Base-by-base conservation (phyloP, 2,113 vertebrate genomes). In the Phrynosoma blainvillii region DNA sequence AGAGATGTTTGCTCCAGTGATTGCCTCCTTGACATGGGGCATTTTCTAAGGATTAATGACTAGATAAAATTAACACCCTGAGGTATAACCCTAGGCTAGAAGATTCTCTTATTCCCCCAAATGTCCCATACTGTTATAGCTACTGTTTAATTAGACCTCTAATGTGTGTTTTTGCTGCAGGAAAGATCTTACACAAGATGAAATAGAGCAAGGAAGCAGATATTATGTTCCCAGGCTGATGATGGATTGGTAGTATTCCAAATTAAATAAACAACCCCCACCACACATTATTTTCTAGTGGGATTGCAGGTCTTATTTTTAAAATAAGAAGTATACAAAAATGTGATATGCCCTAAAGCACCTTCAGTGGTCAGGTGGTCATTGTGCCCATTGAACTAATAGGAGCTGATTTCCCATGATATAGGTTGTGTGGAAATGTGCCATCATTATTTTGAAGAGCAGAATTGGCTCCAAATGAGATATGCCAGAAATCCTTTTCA, bases 141-240 rank as follows among this genome's bases (percentile, higher is more conserved):
- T 86, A 52, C 52, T 74, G 23, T 82, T 86, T 83, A 89, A 89
- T 89, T 89, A 89, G 27, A 86, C 21, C 47, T 62, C n/a, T 59
- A 40, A 83, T 77, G 30, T n/a, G 25, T 36, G 18, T 71, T 86
- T 20, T 56, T 59, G 25, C 62, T 83, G 62, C 74, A 86, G 73
- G 79, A 77, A 66, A 56, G 23, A 70, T 82, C 47, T 62, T 70
- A 86, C 52, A 25, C 47, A 70, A 52, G 62, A 59, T 84, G 62
- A 84, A 13, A 84, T 59, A 76, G 30, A 71, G 73, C 42, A 86
- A 68, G 30, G 47, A 83, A 86, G 42, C 62, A 89, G 75, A 81
- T 11, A 65, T 81, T 70, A 42, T 47, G 70, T 52, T 30, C 40
- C 32, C 20, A 27, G 40, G 2, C 32, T 78, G 18, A 77, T 85